Evolutionary conservation across 2,113 vertebrate species (phyloP).

Genomic region (Notothenia rossii): DNA sequence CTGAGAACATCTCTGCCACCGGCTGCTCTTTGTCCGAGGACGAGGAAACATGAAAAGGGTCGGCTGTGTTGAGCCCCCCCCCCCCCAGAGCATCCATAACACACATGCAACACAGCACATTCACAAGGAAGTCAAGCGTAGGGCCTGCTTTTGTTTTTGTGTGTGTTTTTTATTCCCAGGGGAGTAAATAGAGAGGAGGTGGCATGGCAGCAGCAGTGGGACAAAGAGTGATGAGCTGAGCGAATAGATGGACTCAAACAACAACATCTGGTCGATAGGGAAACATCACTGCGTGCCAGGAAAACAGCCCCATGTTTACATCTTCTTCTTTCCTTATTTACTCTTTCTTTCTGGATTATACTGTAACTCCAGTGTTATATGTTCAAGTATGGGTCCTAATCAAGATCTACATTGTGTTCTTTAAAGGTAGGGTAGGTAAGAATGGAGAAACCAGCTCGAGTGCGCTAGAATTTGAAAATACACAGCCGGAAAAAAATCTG

Average conservation of each 20-base stretch:
- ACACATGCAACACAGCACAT: constrained; percentile 44
- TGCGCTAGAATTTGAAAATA: too few relatives aligned
- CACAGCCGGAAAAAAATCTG: too few relatives aligned
- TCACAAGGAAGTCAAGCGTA: constrained; percentile 40
- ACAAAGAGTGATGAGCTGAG: constrained; percentile 17
- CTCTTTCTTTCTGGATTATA: too few relatives aligned
- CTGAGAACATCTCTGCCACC: constrained; percentile 48
- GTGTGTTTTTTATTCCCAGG: not conserved
- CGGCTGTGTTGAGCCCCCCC: not conserved
- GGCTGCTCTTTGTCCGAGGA: constrained; percentile 54
- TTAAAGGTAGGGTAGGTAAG: too few relatives aligned
- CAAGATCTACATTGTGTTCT: too few relatives aligned
- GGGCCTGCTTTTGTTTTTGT: constrained; percentile 1
- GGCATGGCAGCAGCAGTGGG: constrained; percentile 4
- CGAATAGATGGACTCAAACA: not conserved
- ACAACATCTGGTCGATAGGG: too few relatives aligned
- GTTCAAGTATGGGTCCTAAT: too few relatives aligned
- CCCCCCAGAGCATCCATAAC: constrained; percentile 24
- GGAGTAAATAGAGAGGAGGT: constrained; percentile 17
- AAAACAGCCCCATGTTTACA: constrained; percentile 19
- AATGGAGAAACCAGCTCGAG: too few relatives aligned
- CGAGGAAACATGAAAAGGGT: constrained; percentile 28
- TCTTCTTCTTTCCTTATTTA: too few relatives aligned
- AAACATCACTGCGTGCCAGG: not conserved
- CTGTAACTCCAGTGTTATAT: too few relatives aligned